Evolutionary conservation across 2,113 vertebrate genomes (phyloP).

Genomic region (Lagopus leucura): DNA sequence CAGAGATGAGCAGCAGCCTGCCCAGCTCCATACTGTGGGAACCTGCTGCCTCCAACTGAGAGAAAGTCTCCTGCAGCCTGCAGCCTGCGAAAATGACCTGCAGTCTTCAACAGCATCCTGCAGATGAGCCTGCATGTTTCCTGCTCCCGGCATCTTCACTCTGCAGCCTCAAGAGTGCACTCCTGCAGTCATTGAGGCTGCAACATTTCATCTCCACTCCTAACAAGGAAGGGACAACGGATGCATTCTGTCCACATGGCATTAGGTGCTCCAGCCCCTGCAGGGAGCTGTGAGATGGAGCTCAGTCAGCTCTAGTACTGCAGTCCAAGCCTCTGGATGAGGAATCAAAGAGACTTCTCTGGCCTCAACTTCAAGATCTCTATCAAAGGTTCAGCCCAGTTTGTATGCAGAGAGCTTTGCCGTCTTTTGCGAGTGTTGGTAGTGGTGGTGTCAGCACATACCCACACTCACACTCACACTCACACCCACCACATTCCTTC

Average conservation of each 20-base stretch:
- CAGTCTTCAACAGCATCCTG: neutral
- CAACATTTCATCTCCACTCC: neutral
- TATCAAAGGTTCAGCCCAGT: neutral
- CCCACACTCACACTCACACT: accelerated
- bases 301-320: neutral
- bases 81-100: neutral
- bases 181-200: neutral
- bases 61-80: neutral
- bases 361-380: neutral
- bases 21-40: neutral
- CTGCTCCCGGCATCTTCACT: neutral
- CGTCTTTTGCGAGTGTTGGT: neutral
- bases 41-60: neutral
- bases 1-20: neutral
- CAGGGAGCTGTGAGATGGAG: neutral
- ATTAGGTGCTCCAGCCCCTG: neutral
- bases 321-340: neutral
- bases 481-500: neutral
- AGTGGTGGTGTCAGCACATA: neutral
- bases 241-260: neutral
- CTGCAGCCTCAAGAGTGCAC: neutral
- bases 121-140: neutral
- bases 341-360: neutral
- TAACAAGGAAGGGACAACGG: neutral
- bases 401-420: neutral